These are phyloP conservation scores for Myoxocephalus aenaeus DNA, from an alignment of 2,797 vertebrate species.

Conservation along the genomic window DNA sequence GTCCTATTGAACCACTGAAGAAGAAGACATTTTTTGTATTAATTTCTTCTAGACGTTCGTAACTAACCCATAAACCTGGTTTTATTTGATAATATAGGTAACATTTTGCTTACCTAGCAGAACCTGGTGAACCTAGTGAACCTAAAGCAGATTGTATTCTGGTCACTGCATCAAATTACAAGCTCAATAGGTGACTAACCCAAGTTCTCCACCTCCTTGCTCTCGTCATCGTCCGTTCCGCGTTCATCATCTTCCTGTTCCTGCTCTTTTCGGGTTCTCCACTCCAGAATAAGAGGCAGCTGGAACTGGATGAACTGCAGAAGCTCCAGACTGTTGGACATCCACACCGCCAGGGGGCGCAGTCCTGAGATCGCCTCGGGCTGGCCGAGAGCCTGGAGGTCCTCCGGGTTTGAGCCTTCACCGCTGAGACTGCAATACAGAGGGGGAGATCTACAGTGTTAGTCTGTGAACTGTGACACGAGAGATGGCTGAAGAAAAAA, in stretches of 20 bases:
- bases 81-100: not conserved
- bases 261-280: slow-evolving; percentile 65
- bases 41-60: not conserved
- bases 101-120: not conserved
- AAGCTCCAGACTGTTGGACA: slow-evolving; percentile 86
- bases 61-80: not conserved
- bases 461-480: not conserved
- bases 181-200: slow-evolving; percentile 54
- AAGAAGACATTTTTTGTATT: not conserved
- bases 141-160: not conserved
- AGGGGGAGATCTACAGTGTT: not conserved
- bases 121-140: too few relatives aligned
- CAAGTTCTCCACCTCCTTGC: slow-evolving; percentile 54
- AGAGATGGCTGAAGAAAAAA: not conserved
- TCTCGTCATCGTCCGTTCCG: slow-evolving; percentile 55
- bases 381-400: slow-evolving; percentile 37
- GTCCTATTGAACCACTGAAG: not conserved
- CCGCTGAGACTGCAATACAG: slow-evolving; percentile 30
- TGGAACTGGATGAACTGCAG: slow-evolving; percentile 85
- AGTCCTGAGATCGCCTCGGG: slow-evolving; percentile 74
- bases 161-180: not conserved
- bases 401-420: slow-evolving; percentile 39
- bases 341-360: slow-evolving; percentile 84
- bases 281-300: slow-evolving; percentile 81
- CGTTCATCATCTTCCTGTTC: slow-evolving; percentile 47